Conservation (phyloP, 2,888 invertebrate genomes). For the Nudaria mundana region DNA sequence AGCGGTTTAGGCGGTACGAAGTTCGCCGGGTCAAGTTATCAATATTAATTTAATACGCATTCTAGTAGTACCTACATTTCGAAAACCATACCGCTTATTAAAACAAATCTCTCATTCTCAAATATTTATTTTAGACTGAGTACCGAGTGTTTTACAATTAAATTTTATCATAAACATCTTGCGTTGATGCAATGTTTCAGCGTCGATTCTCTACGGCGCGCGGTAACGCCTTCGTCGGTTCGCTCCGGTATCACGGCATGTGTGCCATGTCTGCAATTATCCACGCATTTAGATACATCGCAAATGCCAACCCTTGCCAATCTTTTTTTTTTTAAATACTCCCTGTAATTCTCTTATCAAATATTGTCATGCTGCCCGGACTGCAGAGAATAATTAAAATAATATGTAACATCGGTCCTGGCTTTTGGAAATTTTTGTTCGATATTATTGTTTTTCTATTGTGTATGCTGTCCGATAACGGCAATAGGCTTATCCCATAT, state of each 20-base stretch:
- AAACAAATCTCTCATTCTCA: neutral
- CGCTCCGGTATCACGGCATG: constrained; percentile 28
- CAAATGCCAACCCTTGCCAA: constrained; percentile 12
- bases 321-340: constrained; percentile 12
- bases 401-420: no score
- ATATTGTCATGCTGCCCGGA: neutral
- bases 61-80: no score
- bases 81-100: no score
- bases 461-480: no score
- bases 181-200: constrained; percentile 36
- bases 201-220: constrained; percentile 43
- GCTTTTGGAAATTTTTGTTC: no score
- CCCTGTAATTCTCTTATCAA: constrained; percentile 15
- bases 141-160: constrained; percentile 22
- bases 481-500: no score
- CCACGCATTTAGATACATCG: constrained; percentile 43
- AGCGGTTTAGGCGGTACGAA: no score
- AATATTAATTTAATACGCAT: no score
- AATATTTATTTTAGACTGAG: neutral
- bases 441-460: no score
- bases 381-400: no score
- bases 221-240: constrained; percentile 37
- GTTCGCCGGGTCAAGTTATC: no score
- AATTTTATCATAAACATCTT: constrained; percentile 41
- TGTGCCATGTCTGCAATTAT: constrained; percentile 44